A percentile compares a stretch with the other conserved stretches of the same genome.
Conservation (phyloP, 2,888 invertebrate genomes). For the Eristalis intricaria region DNA sequence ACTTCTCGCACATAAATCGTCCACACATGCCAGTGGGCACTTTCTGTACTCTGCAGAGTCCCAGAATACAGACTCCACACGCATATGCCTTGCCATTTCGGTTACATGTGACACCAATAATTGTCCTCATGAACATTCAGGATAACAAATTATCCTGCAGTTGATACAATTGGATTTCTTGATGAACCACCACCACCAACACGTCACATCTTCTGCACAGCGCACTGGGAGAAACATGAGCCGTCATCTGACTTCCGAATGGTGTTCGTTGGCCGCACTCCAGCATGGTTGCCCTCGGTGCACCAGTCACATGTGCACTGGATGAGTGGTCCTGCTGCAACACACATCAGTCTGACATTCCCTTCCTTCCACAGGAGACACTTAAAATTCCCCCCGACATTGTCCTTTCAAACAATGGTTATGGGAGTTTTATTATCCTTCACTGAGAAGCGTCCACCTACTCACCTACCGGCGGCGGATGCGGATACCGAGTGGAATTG, state of each 20-base stretch:
- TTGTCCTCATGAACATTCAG: slow-evolving; percentile 57
- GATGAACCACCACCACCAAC: slow-evolving; percentile 15
- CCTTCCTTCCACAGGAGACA: slow-evolving; percentile 16
- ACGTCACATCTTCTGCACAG: background rate
- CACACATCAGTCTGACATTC: slow-evolving; percentile 34
- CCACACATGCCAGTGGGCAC: slow-evolving; percentile 5
- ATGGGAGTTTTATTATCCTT: slow-evolving; percentile 29
- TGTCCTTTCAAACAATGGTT: slow-evolving; percentile 41
- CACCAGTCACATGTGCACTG: slow-evolving; percentile 14
- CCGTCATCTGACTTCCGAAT: slow-evolving; percentile 24
- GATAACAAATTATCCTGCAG: slow-evolving; percentile 53
- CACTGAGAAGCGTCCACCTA: background rate
- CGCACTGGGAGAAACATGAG: slow-evolving; percentile 17
- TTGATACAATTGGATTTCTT: slow-evolving; percentile 43
- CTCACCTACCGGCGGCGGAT: background rate
- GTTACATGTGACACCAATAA: slow-evolving; percentile 53
- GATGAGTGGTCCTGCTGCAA: slow-evolving; percentile 10
- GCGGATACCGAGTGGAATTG: slow-evolving; percentile 17
- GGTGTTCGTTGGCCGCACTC: background rate
- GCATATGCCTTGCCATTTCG: slow-evolving; percentile 36
- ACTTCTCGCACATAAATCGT: slow-evolving; percentile 14
- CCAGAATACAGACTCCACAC: background rate
- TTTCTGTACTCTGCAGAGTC: background rate
- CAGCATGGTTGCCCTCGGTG: slow-evolving; percentile 18
- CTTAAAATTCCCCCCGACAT: slow-evolving; percentile 35